A percentile compares a stretch with the other conserved stretches of the same genome.
phyloP scores from a whole-genome alignment of 2,113 vertebrate species.

The Clupea harengus region DNA sequence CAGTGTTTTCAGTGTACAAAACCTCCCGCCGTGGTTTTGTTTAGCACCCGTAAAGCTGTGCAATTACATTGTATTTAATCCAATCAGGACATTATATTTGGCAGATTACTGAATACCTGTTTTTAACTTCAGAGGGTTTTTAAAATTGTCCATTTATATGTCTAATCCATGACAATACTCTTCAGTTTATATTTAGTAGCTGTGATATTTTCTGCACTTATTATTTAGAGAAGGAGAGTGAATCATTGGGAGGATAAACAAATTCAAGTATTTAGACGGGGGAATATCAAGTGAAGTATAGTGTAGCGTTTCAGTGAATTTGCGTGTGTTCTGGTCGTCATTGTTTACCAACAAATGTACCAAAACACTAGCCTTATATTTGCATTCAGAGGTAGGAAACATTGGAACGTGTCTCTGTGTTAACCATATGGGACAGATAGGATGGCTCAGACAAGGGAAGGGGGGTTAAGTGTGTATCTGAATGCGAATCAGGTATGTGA shows the following conservation, averaged over 20 bases:
- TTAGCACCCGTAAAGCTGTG: neutral
- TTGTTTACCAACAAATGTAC: neutral
- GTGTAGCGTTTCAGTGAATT: neutral
- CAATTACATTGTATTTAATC: neutral
- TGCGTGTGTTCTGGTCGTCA: neutral
- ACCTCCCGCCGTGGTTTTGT: neutral
- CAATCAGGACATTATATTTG: neutral
- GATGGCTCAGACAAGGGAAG: neutral
- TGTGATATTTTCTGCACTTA: neutral
- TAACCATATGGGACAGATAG: neutral
- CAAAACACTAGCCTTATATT: neutral
- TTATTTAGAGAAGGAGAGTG: neutral
- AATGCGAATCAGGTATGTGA: neutral
- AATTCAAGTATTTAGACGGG: neutral
- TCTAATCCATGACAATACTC: neutral
- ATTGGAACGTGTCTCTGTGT: neutral
- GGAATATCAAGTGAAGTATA: neutral
- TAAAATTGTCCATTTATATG: neutral
- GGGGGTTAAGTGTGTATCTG: neutral
- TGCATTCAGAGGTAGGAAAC: neutral
- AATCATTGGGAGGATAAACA: too few relatives aligned
- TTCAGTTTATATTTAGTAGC: too few relatives aligned
- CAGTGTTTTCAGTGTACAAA: neutral
- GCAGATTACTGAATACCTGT: neutral
- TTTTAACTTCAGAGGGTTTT: neutral